Evolutionary conservation across 2,113 vertebrate genomes (phyloP), one percentile per base, ranked within the genome.

Genomic region (Lonchura striata): DNA sequence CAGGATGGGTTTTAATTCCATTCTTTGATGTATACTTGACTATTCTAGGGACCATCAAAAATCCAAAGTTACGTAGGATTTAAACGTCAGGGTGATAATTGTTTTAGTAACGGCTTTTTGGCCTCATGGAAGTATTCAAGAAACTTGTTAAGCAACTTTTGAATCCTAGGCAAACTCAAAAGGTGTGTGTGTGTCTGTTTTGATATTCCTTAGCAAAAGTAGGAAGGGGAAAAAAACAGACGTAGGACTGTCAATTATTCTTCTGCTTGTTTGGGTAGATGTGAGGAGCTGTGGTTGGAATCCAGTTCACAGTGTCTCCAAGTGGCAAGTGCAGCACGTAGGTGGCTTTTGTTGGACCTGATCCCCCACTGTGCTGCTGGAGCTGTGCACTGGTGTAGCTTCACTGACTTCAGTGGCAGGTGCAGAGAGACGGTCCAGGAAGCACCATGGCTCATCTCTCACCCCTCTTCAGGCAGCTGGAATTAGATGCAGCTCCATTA

Each of bases 21-120:
- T 93, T 94, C 56, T 31, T 90, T 68, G 42, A 50, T 59, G 47
- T 88, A 41, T 83, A 77, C 25, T 54, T 93, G 71, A 59, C 15
- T 80, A 30, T 74, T 88, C 59, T 81, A 82, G 85, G 92, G 85
- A 93, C 94, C 92, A 91, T 91, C 13, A 85, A 81, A 90, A 91
- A 83, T 86, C 69, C 60, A 53, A 81, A 59, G 60, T 82, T 89
- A 61, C 47, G 33, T 78, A 85, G 69, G 61, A 64, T 65, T 50
- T 76, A 82, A 86, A 49, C 85, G 49, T 82, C 17, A 46, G 44
- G 25, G 10, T 78, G n/a, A 54, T 83, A 68, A 35, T 60, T 60
- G 54, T 19, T 88, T 80, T 35, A 88, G 37, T 65, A 56, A 86
- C 7, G 75, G 25, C 44, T 71, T 88, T 85, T 68, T 71, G 56